These are phyloP conservation scores for Rhipidura dahli DNA, from an alignment of 2,113 vertebrate genomes.

Conservation along the genomic window DNA sequence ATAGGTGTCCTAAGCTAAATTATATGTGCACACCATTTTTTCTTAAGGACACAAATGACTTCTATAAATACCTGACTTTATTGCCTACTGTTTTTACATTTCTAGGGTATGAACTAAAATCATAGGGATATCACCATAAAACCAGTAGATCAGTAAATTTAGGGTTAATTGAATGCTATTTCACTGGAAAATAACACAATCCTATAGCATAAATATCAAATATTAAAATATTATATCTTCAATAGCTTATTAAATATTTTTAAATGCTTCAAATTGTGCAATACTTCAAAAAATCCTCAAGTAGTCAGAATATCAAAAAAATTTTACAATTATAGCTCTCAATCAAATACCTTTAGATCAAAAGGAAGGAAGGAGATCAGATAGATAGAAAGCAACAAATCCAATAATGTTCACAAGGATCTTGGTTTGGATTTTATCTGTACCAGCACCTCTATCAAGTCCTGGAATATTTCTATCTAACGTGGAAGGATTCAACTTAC, in stretches of 20 bases:
- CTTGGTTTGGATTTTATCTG: conserved; percentile 11
- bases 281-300: neutral
- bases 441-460: neutral
- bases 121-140: neutral
- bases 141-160: neutral
- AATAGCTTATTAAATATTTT: neutral
- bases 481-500: neutral
- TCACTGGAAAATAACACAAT: neutral
- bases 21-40: neutral
- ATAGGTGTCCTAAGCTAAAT: neutral
- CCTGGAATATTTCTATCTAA: neutral
- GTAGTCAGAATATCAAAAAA: neutral
- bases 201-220: neutral
- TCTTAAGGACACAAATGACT: neutral
- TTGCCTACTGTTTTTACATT: neutral
- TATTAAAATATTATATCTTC: neutral
- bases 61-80: neutral
- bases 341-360: neutral
- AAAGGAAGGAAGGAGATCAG: conserved; percentile 8
- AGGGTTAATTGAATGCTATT: neutral
- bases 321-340: conserved; percentile 18
- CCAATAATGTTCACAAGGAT: neutral
- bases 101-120: neutral
- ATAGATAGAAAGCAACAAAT: neutral
- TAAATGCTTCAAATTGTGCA: neutral